Conservation (phyloP, 2,797 vertebrate species). For the Phrynocephalus vlangalii region DNA sequence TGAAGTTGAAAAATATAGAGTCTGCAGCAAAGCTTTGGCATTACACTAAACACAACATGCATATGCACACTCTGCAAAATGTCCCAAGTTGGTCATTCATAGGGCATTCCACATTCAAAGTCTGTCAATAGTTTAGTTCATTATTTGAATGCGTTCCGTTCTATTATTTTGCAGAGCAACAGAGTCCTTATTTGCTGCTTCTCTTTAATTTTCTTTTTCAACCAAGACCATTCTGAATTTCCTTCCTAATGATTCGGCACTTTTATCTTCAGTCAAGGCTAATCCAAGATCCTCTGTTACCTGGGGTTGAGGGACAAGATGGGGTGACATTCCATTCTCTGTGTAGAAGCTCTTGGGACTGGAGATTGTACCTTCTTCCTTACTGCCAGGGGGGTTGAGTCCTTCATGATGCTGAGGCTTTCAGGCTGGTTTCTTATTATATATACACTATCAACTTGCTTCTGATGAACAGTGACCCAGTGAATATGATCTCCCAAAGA, state of each 20-base stretch:
- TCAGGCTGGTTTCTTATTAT: too few species aligned
- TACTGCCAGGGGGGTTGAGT: too few species aligned
- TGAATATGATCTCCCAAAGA: too few species aligned
- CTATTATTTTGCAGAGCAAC: not conserved
- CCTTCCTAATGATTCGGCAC: not conserved
- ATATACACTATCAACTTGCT: too few species aligned
- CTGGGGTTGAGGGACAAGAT: too few species aligned
- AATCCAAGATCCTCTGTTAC: too few species aligned
- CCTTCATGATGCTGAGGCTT: too few species aligned
- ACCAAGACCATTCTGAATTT: not conserved
- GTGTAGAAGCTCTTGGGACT: too few species aligned
- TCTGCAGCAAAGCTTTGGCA: constrained; percentile 31
- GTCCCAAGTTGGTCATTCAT: constrained; percentile 40
- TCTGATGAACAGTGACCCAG: too few species aligned
- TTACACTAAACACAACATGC: constrained; percentile 30
- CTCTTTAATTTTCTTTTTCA: not conserved
- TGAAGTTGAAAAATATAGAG: constrained; percentile 35
- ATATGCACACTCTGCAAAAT: not conserved
- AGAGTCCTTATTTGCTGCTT: not conserved
- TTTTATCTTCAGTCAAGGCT: not conserved
- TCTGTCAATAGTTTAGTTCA: not conserved
- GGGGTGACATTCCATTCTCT: too few species aligned
- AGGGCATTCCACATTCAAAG: not conserved
- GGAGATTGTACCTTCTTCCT: too few species aligned
- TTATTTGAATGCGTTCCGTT: too few species aligned